Evolutionary conservation across 2,888 invertebrate genomes (phyloP), one percentile per base, ranked within the genome.

Genomic region (Achlya flavicornis): DNA sequence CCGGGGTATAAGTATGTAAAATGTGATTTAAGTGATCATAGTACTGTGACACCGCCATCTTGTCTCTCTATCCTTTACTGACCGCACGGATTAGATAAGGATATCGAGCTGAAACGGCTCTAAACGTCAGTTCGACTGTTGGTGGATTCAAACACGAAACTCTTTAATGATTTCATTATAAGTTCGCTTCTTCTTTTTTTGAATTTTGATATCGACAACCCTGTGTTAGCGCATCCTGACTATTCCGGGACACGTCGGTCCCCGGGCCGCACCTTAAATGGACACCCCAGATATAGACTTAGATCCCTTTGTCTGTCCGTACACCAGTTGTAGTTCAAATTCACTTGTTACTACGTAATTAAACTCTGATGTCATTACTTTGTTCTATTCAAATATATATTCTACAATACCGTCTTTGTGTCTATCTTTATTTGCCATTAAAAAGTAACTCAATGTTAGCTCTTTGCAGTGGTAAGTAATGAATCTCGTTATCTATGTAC

Each of bases 231-330:
- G 72, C 71, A 69, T 65, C 62, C 66, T 63, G 63, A 69, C 80
- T 86, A 87, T 86, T 86, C 81, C 74, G 68, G 80, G 80, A 75
- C 70, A 63, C 66, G 64, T 26, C 64, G 71, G 71, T 74, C 78
- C 63, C 81, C 75, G 67, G 69, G 61, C 66, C 79, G 77, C 77
- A 68, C 81, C 86, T 76, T 82, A 84, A 69, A 85, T 84, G 86
- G 85, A 41, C 65, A 78, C 79, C 73, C 70, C 80, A 68, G 71
- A 78, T 83, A 73, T 80, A 83, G 78, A 71, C 66, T 61, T 67
- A 72, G 73, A 75, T 75, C 67, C 67, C 74, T 75, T 72, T 74
- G 77, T 35, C 35, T 35, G 7, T 75, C 74, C 69, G 43, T 67
- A 57, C 63, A 57, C 62, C 62, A 60, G 46, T 19, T 53, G 5